Evolutionary conservation across 2,113 vertebrate genomes (phyloP), one percentile per base, ranked within the genome.

Genomic region (Platichthys stellatus): DNA sequence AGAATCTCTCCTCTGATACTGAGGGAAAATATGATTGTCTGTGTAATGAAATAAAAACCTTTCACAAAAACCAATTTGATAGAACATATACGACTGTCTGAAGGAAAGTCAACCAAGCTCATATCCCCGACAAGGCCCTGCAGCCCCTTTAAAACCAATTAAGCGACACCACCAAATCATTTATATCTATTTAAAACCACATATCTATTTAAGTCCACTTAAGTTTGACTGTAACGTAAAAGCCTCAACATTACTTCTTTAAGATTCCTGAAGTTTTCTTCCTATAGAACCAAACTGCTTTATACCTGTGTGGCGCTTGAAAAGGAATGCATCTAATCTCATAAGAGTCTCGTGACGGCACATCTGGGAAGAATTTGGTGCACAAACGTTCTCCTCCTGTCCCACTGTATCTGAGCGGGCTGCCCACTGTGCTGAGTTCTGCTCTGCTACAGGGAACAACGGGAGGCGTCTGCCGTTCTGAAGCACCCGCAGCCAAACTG

Each of bases 371-470:
- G 57, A 61, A 82, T 63, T 51, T 63, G 65, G 62, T 63, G 53
- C 28, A 56, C 59, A 74, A 56, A 31, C 23, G 6, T n/a, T 14
- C 8, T 62, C 24, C 69, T 62, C 66, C 24, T 62, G 51, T 13
- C 21, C 57, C 31, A 47, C 23, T 56, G 49, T 67, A 68, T 40
- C 13, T 26, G 49, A 72, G 72, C 40, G 45, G 20, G 76, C 38
- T 13, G 64, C 82, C 81, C 78, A 74, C 75, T 74, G 72, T 68
- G 79, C 20, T 65, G 56, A 63, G 68, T 79, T 81, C 47, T 49
- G 71, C 72, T 76, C 63, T 61, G 26, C 68, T 38, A 38, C 43
- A 70, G 63, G 63, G 63, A 63, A 74, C 73, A 14, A 71, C 69
- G 71, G 57, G 51, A 65, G 8, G 31, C 38, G 40, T 69, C 26